Base-by-base conservation (phyloP, 2,797 vertebrate genomes). In the Eospalax fontanierii region DNA sequence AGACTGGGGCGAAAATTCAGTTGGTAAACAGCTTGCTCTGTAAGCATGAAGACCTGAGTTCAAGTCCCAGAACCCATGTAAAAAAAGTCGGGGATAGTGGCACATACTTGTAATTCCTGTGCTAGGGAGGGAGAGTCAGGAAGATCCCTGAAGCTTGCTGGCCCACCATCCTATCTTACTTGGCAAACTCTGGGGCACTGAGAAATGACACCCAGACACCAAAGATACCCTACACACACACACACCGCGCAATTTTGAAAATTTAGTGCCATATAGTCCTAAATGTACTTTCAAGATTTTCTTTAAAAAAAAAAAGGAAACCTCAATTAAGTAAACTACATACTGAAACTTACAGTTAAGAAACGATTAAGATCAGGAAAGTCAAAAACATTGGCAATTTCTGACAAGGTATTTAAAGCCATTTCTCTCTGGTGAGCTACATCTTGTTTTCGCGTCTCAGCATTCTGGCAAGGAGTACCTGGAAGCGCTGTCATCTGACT, bases 291-390 rank as follows among this genome's bases (percentile, higher is more conserved):
- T 28, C 11, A 83, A 83, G 87, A n/a, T 63, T 61, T 87, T 61
- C 54, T 74, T 63, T 63, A 75, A 75, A 63, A 70, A 70, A 75
- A 68, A 59, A 22, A 66, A 89, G 24, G 89, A 95, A 85, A 70
- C 28, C 43, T 90, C n/a, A 95, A 40, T 59, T 86, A 93, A 89
- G 81, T 40, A 28, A 95, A 79, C 1, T 35, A 75, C 2, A 46
- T 24, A 74, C 3, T 63, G 18, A 30, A 91, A 97, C 98, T 98
- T 98, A 99, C 99, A 3, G 98, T 99, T 89, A 99, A 99, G 97
- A 99, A 99, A 94, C 99, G 99, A 98, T 99, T 99, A 94, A 99
- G 99, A 96, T 99, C 99, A 61, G 99, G 99, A 96, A 99, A 99
- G 98, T 99, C 99, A 97, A 99, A 99, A 30, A 99, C 99, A n/a